A percentile compares a stretch with the other conserved stretches of the same genome.
phyloP scores from a whole-genome alignment of 2,888 invertebrate species.

The Aphodius sticticus region DNA sequence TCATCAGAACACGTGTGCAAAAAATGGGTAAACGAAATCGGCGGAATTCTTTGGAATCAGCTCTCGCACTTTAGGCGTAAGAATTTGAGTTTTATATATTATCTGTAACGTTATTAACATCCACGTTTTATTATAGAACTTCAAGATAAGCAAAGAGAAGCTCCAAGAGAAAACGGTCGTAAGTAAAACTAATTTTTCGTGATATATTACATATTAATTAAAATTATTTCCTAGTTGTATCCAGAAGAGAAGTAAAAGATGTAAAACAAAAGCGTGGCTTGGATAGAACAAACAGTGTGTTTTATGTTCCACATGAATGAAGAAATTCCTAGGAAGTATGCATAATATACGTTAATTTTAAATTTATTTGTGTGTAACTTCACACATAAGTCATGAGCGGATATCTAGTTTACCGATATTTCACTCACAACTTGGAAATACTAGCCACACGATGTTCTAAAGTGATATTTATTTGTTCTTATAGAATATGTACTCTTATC shows the following conservation, averaged over 20 bases:
- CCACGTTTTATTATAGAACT: not conserved
- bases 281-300: not conserved
- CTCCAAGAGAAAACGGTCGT: not conserved
- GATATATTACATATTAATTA: not conserved
- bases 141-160: not conserved
- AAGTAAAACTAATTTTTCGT: not conserved
- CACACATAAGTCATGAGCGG: too few species aligned
- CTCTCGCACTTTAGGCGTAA: conserved; percentile 7
- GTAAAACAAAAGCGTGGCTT: not conserved
- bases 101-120: not conserved
- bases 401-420: not conserved
- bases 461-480: not conserved
- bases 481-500: not conserved
- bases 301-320: not conserved
- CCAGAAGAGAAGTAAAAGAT: not conserved
- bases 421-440: not conserved
- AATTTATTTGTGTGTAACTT: too few species aligned
- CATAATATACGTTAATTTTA: too few species aligned
- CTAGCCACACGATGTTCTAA: not conserved
- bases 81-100: not conserved
- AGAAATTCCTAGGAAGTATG: not conserved
- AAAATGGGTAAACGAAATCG: conserved; percentile 11
- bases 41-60: conserved; percentile 12
- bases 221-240: not conserved
- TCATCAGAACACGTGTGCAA: not conserved